phyloP scores from a whole-genome alignment of 2,113 vertebrate genomes.

The Malaclemys terrapin region DNA sequence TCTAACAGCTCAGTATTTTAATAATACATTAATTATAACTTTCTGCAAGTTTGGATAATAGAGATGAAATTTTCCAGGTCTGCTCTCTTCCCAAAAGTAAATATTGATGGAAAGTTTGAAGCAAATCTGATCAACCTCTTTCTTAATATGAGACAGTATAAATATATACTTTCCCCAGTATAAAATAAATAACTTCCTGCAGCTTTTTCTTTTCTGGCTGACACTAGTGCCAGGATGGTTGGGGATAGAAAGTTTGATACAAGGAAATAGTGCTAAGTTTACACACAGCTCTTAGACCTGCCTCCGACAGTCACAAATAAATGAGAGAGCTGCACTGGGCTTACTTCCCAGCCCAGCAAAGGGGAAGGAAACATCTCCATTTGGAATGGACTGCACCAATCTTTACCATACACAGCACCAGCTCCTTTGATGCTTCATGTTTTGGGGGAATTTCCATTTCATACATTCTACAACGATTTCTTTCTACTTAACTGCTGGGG shows the following conservation, averaged over 20 bases:
- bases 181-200: neutral
- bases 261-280: slow-evolving; percentile 16
- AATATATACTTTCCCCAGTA: neutral
- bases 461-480: neutral
- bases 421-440: neutral
- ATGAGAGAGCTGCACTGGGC: slow-evolving; percentile 18
- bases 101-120: slow-evolving; percentile 21
- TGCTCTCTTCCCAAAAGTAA: neutral
- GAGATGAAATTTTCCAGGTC: neutral
- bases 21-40: neutral
- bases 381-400: slow-evolving; percentile 17
- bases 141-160: neutral
- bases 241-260: slow-evolving; percentile 8
- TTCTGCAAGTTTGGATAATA: slow-evolving; percentile 40
- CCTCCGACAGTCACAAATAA: slow-evolving; percentile 25
- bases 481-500: neutral
- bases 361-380: slow-evolving; percentile 25
- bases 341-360: slow-evolving; percentile 9
- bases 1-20: neutral
- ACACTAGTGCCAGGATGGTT: neutral
- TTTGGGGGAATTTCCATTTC: neutral
- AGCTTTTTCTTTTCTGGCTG: neutral
- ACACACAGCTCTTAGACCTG: slow-evolving; percentile 33
- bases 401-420: slow-evolving; percentile 32
- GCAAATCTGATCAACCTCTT: neutral